Evolutionary conservation across 2,797 vertebrate genomes (phyloP).

Genomic region (Gobionotothen gibberifrons): DNA sequence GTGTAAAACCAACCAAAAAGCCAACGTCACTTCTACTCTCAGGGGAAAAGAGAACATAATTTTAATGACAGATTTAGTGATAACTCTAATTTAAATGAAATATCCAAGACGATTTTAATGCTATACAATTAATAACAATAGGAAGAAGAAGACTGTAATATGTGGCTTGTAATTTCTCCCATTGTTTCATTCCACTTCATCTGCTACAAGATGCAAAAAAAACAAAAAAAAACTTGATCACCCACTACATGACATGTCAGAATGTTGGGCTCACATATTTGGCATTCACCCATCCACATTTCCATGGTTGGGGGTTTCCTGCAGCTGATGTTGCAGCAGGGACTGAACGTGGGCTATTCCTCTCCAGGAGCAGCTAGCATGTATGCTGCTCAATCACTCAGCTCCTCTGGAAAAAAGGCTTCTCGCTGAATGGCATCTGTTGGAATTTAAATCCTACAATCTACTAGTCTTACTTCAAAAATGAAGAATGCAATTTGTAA

Average conservation of each 20-base stretch:
- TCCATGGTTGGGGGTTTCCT: neutral
- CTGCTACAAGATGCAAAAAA: constrained; percentile 37
- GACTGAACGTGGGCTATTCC: neutral
- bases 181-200: constrained; percentile 34
- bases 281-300: constrained; percentile 16
- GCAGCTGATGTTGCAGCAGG: neutral
- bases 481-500: constrained; percentile 7
- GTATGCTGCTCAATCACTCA: neutral
- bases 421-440: neutral
- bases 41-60: constrained; percentile 19
- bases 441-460: neutral
- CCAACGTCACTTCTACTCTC: constrained; percentile 35
- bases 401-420: constrained; percentile 5
- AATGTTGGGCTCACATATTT: constrained; percentile 20
- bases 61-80: constrained; percentile 47
- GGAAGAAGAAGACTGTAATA: constrained; percentile 45
- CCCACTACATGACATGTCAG: constrained; percentile 9
- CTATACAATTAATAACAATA: constrained; percentile 58
- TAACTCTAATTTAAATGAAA: constrained; percentile 61
- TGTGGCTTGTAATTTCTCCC: constrained; percentile 29
- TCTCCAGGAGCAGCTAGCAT: constrained; percentile 1
- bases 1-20: constrained; percentile 31
- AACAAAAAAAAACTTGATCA: neutral
- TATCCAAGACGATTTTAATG: constrained; percentile 61
- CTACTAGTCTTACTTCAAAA: constrained; percentile 9